Base-by-base conservation (phyloP, 2,797 vertebrate species). In the Bradypus variegatus region DNA sequence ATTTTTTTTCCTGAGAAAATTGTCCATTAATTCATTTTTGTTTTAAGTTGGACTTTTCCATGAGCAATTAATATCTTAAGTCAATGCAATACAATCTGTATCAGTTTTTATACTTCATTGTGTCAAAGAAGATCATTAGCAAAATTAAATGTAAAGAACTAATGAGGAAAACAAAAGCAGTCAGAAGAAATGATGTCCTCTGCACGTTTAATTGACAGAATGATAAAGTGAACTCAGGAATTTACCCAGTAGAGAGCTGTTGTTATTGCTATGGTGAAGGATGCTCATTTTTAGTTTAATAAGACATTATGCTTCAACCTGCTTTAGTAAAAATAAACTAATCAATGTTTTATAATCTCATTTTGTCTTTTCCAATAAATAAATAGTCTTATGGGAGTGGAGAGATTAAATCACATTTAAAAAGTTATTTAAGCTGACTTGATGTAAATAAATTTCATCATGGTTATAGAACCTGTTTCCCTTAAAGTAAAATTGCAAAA, bases 91-190 rank as follows among this genome's bases (percentile, higher is more conserved):
- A 58, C 58, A 58, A 58, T 58, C 21, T 58, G 21, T 58, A 23
- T 58, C 58, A 23, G 58, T 89, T 92, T 93, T 85, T 76, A 93
- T 55, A 76, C 81, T 83, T 91, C 45, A 67, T 33, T 62, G 84
- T 95, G 80, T 90, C 91, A 91, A 82, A 92, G 88, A 94, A 86
- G 77, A 89, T 94, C 70, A 94, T 93, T 93, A 73, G 31, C 19
- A 48, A 16, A 78, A 21, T 89, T 93, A 50, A 89, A 93, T 83
- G 85, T 15, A 64, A 89, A 90, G 67, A 81, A 89, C 60, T 69
- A 92, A 31, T 6, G 27, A 38, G 33, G 60, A 25, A 90, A 76
- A 87, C 69, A 85, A 84, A 76, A 91, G 41, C 29, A 75, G n/a
- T 62, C 73, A 25, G 23, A 69, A 73, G 83, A 87, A 91, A 23